phyloP scores from a whole-genome alignment of 2,888 invertebrate genomes.

The Troides helena region DNA sequence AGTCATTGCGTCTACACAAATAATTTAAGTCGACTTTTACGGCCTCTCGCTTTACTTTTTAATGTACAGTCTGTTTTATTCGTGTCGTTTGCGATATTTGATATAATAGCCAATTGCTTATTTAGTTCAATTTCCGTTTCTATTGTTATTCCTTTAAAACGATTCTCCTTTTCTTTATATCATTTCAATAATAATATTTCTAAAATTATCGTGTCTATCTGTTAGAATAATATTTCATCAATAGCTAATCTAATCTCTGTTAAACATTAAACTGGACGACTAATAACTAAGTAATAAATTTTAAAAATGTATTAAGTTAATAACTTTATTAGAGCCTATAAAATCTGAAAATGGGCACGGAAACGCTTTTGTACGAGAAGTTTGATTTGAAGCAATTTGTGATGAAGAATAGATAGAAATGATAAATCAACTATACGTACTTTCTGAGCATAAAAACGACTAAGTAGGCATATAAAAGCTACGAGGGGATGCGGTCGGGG shows the following conservation, averaged over 20 bases:
- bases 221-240: too few relatives aligned
- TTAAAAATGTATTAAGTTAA: too few relatives aligned
- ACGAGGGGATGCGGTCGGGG: background rate
- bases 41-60: conserved; percentile 21
- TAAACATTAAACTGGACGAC: background rate
- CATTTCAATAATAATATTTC: background rate
- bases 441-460: background rate
- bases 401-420: background rate
- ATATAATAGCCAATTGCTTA: background rate
- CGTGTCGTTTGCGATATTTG: conserved; percentile 4
- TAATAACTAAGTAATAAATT: too few relatives aligned
- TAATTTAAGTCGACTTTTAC: conserved; percentile 28
- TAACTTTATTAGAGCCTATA: too few relatives aligned
- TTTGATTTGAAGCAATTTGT: too few relatives aligned
- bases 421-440: background rate
- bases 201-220: too few relatives aligned
- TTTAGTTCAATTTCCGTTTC: background rate
- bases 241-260: background rate
- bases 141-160: background rate
- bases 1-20: conserved; percentile 23
- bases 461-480: background rate
- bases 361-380: too few relatives aligned
- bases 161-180: background rate
- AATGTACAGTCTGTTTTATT: conserved; percentile 15
- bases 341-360: too few relatives aligned